Percentiles rank a stretch among this genome's conserved stretches.
phyloP scores from a whole-genome alignment of 2,113 vertebrate genomes.

The Felis chaus region DNA sequence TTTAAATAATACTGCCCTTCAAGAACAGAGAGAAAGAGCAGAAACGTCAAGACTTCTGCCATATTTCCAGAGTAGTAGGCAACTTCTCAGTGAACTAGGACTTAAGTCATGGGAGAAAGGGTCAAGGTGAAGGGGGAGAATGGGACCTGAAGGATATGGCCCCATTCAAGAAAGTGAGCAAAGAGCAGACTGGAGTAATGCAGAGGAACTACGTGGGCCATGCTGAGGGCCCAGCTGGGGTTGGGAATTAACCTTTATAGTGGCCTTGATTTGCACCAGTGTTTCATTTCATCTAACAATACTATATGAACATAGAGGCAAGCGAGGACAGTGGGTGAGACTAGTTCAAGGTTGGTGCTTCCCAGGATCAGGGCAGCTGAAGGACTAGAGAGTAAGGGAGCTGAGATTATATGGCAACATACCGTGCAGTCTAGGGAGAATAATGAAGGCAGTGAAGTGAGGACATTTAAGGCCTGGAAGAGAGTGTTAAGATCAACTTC shows the following conservation, averaged over 20 bases:
- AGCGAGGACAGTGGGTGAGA: neutral
- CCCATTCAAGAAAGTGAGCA: neutral
- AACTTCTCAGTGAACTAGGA: neutral
- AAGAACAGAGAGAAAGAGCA: neutral
- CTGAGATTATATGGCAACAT: neutral
- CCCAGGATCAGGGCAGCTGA: neutral
- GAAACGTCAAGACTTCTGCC: conserved; percentile 54
- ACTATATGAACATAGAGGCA: neutral
- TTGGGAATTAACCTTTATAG: neutral
- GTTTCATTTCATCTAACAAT: neutral
- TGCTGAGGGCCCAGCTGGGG: neutral
- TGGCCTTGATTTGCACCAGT: neutral
- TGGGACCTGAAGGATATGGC: neutral
- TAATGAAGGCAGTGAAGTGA: neutral
- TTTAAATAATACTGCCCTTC: neutral
- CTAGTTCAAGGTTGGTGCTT: neutral
- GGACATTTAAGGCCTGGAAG: neutral
- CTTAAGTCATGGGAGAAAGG: neutral
- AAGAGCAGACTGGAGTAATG: neutral
- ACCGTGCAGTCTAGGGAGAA: neutral
- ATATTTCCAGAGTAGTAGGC: neutral
- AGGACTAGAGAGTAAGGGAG: neutral
- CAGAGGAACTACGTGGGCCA: neutral
- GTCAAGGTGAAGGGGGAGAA: neutral
- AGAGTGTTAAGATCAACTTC: neutral